Conservation (phyloP, 1,140 invertebrate genomes). For the Stenopsyche tienmushanensis region DNA sequence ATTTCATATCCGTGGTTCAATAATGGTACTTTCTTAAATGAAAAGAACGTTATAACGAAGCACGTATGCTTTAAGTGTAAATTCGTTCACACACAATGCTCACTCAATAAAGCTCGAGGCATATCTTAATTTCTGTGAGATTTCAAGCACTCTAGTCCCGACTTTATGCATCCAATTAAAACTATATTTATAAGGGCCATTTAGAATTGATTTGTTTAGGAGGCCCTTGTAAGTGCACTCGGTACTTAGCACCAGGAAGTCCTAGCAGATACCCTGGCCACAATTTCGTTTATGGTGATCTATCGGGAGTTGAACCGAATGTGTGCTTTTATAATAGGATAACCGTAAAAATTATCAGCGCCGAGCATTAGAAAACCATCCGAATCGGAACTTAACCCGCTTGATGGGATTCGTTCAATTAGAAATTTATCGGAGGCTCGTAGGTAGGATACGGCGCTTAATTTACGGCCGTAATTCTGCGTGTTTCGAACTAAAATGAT, state of each 20-base stretch:
- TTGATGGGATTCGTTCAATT: too few relatives aligned
- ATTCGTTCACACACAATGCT: constrained; percentile 22
- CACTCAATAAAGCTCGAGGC: constrained; percentile 9
- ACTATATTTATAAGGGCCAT: constrained; percentile 13
- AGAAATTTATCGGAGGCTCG: background rate
- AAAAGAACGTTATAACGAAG: too few relatives aligned
- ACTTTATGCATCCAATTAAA: constrained; percentile 18
- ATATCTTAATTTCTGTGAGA: constrained; percentile 24
- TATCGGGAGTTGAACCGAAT: too few relatives aligned
- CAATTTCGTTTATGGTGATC: background rate
- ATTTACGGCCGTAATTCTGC: background rate
- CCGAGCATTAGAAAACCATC: too few relatives aligned
- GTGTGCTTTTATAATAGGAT: background rate
- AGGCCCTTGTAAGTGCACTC: background rate
- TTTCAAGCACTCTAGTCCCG: constrained; percentile 13
- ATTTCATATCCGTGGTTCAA: too few relatives aligned
- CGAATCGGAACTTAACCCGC: too few relatives aligned
- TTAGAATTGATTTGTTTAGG: constrained; percentile 8
- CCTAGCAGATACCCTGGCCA: background rate
- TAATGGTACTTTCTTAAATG: too few relatives aligned
- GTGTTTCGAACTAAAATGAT: background rate
- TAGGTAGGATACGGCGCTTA: background rate
- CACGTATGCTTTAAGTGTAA: too few relatives aligned
- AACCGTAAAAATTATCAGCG: background rate
- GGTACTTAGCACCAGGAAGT: background rate